Evolutionary conservation across 2,888 invertebrate species (phyloP), one percentile per base, ranked within the genome.

Genomic region (Brachyopa scutellaris): DNA sequence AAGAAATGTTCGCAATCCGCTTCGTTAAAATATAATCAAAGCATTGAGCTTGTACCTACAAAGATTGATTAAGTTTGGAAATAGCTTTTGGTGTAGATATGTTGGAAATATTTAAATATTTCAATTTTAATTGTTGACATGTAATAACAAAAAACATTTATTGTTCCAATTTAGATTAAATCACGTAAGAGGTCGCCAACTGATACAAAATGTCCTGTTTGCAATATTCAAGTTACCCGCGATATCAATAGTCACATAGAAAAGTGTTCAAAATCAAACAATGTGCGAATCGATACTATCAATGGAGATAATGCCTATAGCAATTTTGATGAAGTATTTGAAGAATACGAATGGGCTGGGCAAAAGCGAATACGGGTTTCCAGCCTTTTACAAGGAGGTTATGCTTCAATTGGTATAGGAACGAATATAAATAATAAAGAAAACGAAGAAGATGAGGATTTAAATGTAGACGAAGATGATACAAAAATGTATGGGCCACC

Each of bases 281-380:
- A 84, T 73, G 84, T 84, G 0, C 73, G 79, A 19, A 84, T 74
- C 9, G 85, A 85, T 19, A 51, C 70, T 70, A 86, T 86, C 11
- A 92, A 93, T 77, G 94, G 94, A 84, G 88, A 88, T 15, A 92
- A 93, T 59, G 94, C 94, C 70, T 95, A 84, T 49, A 96, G 96
- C 70, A 97, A 96, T 90, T n/a, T n/a, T n/a, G 90, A 91, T 15
- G 92, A 92, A 76, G 92, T 91, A 53, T 94, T 92, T 88, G 95
- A 97, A 85, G 97, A 97, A 88, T 98, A 97, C 90, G 95, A 96
- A 88, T 97, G 97, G 97, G 96, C 97, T 23, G 97, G 97, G 0
- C 95, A 97, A 89, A 95, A 95, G 87, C 91, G 97, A 70, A 93
- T 96, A 62, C 92, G 95, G 2, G 95, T 94, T 0, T 92, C 94